Evolutionary conservation across 2,113 vertebrate genomes (phyloP).

Genomic region (Pedetes capensis): DNA sequence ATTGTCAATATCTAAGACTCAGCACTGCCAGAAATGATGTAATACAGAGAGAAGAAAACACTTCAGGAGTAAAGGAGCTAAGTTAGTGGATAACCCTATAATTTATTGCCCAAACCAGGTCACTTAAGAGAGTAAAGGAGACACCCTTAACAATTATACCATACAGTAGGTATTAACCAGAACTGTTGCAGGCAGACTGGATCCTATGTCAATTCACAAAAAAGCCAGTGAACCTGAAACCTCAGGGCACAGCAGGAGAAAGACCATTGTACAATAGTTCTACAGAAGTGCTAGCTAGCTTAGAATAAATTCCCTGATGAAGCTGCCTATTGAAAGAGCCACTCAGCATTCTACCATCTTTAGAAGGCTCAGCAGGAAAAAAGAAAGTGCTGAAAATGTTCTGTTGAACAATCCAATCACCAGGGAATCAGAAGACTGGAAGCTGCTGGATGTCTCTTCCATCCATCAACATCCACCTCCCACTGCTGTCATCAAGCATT

Average conservation of each 20-base stretch:
- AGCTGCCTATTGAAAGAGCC: constrained; percentile 19
- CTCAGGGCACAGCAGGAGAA: not conserved
- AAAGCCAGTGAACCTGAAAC: constrained; percentile 34
- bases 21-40: not conserved
- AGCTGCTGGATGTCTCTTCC: constrained; percentile 10
- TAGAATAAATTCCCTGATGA: constrained; percentile 56
- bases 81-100: not conserved
- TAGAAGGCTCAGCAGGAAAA: constrained; percentile 59
- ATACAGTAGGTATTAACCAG: not conserved
- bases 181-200: not conserved
- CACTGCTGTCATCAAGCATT: not conserved
- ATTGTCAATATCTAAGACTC: not conserved
- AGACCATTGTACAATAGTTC: not conserved
- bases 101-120: constrained; percentile 21
- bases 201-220: not conserved
- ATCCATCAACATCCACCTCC: constrained; percentile 17
- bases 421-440: not conserved
- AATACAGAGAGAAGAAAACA: not conserved
- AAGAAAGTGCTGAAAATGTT: constrained; percentile 46
- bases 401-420: not conserved
- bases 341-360: constrained; percentile 32
- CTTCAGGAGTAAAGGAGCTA: not conserved
- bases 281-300: constrained; percentile 19
- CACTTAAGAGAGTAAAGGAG: not conserved
- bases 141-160: constrained; percentile 25